A percentile compares a stretch with the other conserved stretches of the same genome.
These are phyloP conservation scores for Spodoptera littoralis DNA, from an alignment of 2,888 invertebrate genomes.

Conservation along the genomic window DNA sequence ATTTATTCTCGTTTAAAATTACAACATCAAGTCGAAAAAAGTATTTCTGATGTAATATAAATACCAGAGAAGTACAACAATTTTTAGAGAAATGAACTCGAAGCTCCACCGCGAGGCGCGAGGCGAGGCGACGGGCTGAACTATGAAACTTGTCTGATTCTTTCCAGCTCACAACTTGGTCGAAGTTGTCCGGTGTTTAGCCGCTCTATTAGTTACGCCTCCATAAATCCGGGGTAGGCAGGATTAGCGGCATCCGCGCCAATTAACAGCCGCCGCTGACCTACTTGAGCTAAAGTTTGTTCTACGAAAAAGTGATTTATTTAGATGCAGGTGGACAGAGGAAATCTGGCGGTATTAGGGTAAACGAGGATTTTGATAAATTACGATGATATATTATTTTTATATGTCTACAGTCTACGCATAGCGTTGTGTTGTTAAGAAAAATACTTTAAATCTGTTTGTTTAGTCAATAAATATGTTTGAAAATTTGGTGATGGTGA, in stretches of 20 bases:
- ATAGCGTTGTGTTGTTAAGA: too few relatives aligned
- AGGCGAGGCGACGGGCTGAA: constrained; percentile 4
- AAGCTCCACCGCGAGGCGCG: constrained; percentile 1
- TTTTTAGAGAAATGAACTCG: constrained; percentile 27
- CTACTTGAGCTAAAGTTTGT: constrained; percentile 42
- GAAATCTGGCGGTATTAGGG: not conserved
- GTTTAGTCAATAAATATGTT: too few relatives aligned
- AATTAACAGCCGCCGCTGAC: constrained; percentile 47
- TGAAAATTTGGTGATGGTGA: too few relatives aligned
- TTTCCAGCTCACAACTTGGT: constrained; percentile 30
- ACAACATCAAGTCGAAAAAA: constrained; percentile 5
- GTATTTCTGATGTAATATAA: constrained; percentile 4
- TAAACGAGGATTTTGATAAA: not conserved
- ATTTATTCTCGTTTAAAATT: too few relatives aligned
- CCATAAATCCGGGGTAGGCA: constrained; percentile 35
- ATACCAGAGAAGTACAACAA: constrained; percentile 3
- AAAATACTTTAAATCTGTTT: too few relatives aligned
- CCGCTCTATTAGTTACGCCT: constrained; percentile 48
- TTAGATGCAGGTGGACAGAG: constrained; percentile 8
- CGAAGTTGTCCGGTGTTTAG: constrained; percentile 48
- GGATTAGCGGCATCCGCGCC: constrained; percentile 50
- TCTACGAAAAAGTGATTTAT: constrained; percentile 47
- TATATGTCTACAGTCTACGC: too few relatives aligned
- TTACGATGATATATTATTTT: too few relatives aligned
- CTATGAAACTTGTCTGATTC: constrained; percentile 46